Evolutionary conservation across 2,888 invertebrate genomes (phyloP), one percentile per base, ranked within the genome.

Genomic region (Caenorhabditis plicata): DNA sequence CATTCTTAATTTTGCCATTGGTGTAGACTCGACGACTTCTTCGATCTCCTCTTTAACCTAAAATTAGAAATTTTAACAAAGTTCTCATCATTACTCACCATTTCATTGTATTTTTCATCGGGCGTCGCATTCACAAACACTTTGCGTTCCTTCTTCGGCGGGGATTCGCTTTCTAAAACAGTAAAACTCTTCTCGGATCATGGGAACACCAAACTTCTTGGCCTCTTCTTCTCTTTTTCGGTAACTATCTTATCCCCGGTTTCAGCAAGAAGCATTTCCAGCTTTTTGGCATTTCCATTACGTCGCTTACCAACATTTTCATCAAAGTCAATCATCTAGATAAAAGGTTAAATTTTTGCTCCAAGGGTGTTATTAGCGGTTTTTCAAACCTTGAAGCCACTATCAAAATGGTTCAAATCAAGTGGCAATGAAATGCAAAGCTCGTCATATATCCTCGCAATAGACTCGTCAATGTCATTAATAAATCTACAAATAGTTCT

Each of bases 1-100:
- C 39, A 27, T 33, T 38, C 68, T 45, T 27, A 71, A 31, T 40
- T 68, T 71, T 9, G 54, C 65, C 48, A 71, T 57, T 3, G 71
- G 71, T 0, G 71, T 71, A 41, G 58, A 58, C 32, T 66, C 62
- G 9, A 71, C 71, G 11, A 64, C 64, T 32, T 62, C 62, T n/a
- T 62, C 56, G 3, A 55, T 45, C 17, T 53, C 38, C 22, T 61
- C 61, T 26, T 26, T 26, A 15, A 47, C 48, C 15, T 23, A n/a
- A 27, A 42, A 26, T n/a, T n/a, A n/a, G n/a, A n/a, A n/a, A n/a
- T n/a, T n/a, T n/a, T n/a, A n/a, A n/a, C n/a, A 31, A 42, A 29
- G 46, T 41, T 23, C 13, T 17, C 31, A 7, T 36, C 50, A 9
- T 22, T 27, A 27, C 29, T 13, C 7, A 9, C 13, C 17, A 9